Evolutionary conservation across 2,888 invertebrate species (phyloP), one percentile per base, ranked within the genome.

Genomic region (Romanomermis culicivorax): DNA sequence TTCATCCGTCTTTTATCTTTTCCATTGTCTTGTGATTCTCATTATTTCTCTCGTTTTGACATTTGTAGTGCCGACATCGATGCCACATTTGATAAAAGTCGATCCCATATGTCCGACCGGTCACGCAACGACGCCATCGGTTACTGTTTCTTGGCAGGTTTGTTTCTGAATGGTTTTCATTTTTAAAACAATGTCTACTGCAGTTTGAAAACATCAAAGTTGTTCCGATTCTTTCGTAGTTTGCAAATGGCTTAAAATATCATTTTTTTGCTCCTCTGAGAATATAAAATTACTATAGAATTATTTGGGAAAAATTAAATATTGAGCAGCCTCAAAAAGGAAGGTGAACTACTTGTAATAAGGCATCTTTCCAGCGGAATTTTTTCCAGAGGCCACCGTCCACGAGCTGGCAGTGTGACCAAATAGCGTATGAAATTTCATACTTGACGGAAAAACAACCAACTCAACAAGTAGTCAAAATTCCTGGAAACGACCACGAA

Each of bases 371-470:
- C n/a, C n/a, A n/a, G n/a, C n/a, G n/a, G n/a, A n/a, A n/a, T n/a
- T n/a, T 2, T 20, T 55, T 53, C 2, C 55, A 56, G 62, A 61
- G 20, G 58, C 57, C 23, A 61, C 64, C 61, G 36, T 65, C 60
- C 62, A 65, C 61, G 63, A 65, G 59, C 52, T 70, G 61, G 66
- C 63, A 56, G 61, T 73, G 61, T 53, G 68, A 67, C 52, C 63
- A 67, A 25, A 58, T 68, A 54, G 64, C 59, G 53, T 61, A 65
- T 49, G 68, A 68, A 54, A 64, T 67, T 54, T 64, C 55, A 2
- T 36, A 56, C 50, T 2, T 17, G 4, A 26, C 53, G 17, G 50
- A 51, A 17, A 20, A 63, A 51, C 62, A 62, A 48, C 50, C 50
- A 4, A 62, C 61, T 7, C 64, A 65, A 55, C 62, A 63, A 50